A percentile compares a stretch with the other conserved stretches of the same genome.
These are phyloP conservation scores for Holacanthus passer DNA, from an alignment of 2,113 vertebrate species.

Conservation along the genomic window DNA sequence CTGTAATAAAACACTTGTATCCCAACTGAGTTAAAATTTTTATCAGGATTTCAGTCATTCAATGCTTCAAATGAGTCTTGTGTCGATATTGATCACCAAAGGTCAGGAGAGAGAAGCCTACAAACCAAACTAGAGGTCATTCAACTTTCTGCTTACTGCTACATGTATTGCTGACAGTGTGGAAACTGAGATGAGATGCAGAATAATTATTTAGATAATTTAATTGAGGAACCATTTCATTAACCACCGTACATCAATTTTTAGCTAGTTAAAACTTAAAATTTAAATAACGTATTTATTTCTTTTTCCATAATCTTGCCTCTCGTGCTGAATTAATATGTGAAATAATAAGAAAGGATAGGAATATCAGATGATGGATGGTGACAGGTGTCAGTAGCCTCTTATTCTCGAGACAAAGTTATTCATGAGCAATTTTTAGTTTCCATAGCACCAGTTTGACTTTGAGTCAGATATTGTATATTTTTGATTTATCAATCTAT, in stretches of 20 bases:
- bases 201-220: background rate
- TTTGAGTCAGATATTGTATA: background rate
- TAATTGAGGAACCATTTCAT: background rate
- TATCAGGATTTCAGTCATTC: background rate
- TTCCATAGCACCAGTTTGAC: background rate
- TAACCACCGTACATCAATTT: background rate
- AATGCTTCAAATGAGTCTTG: background rate
- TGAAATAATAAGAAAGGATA: background rate
- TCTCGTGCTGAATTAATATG: too few relatives aligned
- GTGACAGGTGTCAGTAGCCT: background rate
- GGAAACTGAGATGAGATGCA: background rate
- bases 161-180: background rate
- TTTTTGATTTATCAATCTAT: background rate
- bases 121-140: background rate
- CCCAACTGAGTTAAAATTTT: background rate
- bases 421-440: background rate
- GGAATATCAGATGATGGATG: background rate
- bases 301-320: too few relatives aligned
- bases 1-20: conserved; percentile 67
- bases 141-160: background rate
- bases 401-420: background rate
- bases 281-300: background rate
- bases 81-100: background rate
- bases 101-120: background rate
- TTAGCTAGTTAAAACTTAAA: background rate